A percentile compares a stretch with the other conserved stretches of the same genome.
These are phyloP conservation scores for Dryococelus australis DNA, from an alignment of 2,888 invertebrate species.

Conservation along the genomic window DNA sequence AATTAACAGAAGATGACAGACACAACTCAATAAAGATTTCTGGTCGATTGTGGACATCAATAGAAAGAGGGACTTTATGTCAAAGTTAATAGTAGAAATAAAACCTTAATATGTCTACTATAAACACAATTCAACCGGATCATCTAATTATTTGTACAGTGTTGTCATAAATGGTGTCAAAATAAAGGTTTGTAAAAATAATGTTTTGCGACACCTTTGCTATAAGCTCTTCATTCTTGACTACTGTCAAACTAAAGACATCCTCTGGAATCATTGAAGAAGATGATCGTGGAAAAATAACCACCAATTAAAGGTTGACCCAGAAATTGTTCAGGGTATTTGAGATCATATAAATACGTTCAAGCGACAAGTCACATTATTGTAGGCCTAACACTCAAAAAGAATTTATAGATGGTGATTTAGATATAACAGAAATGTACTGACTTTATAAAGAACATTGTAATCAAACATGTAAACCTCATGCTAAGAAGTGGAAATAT, in stretches of 20 bases:
- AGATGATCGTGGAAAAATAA: background rate
- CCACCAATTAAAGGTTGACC: background rate
- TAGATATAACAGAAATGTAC: background rate
- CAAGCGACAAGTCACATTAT: background rate
- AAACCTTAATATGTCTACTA: background rate
- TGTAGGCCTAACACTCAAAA: background rate
- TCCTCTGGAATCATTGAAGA: background rate
- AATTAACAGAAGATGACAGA: too few relatives aligned
- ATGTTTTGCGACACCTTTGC: conserved; percentile 1
- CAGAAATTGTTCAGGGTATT: too few relatives aligned
- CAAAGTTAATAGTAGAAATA: too few relatives aligned
- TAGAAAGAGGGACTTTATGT: too few relatives aligned
- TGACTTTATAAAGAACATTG: background rate
- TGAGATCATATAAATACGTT: background rate
- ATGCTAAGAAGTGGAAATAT: background rate
- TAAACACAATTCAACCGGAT: background rate
- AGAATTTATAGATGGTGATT: background rate
- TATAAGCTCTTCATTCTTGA: background rate
- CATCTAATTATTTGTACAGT: background rate
- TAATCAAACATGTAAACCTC: background rate
- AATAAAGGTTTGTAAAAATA: background rate
- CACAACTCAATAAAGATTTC: too few relatives aligned
- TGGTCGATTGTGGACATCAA: too few relatives aligned
- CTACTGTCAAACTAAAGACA: background rate
- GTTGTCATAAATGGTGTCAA: background rate